Conservation (phyloP, 2,888 invertebrate genomes). For the Dynastes hyllus region DNA sequence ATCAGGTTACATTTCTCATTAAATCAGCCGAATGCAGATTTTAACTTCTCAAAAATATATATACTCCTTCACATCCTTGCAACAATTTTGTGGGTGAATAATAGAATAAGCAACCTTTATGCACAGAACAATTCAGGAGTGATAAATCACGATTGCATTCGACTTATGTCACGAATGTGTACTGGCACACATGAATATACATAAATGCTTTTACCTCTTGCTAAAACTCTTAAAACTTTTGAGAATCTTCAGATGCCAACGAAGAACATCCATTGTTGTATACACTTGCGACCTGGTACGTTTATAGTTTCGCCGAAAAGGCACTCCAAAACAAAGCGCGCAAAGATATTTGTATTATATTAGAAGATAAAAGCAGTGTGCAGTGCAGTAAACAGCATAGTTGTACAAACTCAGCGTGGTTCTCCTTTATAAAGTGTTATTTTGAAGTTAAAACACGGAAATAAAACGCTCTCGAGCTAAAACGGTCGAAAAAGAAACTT, state of each 20-base stretch:
- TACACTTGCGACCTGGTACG: slow-evolving; percentile 1
- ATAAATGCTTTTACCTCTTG: background rate
- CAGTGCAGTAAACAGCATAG: slow-evolving; percentile 26
- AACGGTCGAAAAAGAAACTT: slow-evolving; percentile 60
- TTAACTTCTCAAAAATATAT: too few species aligned
- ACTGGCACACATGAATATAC: background rate
- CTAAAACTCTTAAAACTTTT: slow-evolving; percentile 1
- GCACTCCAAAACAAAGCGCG: slow-evolving; percentile 4
- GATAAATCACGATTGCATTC: too few species aligned
- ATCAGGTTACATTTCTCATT: too few species aligned
- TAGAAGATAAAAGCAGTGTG: slow-evolving; percentile 34
- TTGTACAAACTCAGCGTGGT: slow-evolving; percentile 47
- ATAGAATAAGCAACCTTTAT: too few species aligned
- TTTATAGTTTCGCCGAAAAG: slow-evolving; percentile 16
- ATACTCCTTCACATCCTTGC: too few species aligned
- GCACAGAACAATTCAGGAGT: too few species aligned
- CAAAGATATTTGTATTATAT: slow-evolving; percentile 42
- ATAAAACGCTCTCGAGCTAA: slow-evolving; percentile 58
- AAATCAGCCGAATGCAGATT: too few species aligned
- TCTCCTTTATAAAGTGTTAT: slow-evolving; percentile 58
- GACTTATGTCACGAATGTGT: background rate
- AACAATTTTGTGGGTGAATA: too few species aligned
- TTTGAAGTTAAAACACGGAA: slow-evolving; percentile 60
- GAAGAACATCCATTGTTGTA: background rate
- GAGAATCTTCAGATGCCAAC: slow-evolving; percentile 7